These are phyloP conservation scores for Theretra japonica DNA, from an alignment of 2,888 invertebrate species.

Conservation along the genomic window DNA sequence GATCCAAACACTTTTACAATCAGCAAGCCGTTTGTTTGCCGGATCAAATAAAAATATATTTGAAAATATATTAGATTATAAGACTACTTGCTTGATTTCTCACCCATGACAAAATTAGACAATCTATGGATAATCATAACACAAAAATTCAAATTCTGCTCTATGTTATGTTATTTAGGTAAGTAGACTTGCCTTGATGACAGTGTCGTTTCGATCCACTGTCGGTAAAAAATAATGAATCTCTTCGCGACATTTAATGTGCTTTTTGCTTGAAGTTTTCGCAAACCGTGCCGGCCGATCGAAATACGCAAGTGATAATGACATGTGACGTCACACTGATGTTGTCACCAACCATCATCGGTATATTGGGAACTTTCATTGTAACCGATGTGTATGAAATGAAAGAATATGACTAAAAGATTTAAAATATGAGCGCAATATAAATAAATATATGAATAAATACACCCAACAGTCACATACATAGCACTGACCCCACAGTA, in stretches of 20 bases:
- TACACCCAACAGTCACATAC: too few species aligned
- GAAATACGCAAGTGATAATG: background rate
- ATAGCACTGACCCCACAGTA: too few species aligned
- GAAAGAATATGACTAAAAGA: background rate
- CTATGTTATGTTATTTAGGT: background rate
- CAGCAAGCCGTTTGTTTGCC: too few species aligned
- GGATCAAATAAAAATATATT: too few species aligned
- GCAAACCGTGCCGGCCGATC: constrained; percentile 7
- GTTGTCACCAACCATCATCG: background rate
- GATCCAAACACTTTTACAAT: too few species aligned
- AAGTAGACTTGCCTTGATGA: background rate
- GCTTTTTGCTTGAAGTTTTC: constrained; percentile 9
- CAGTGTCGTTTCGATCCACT: background rate
- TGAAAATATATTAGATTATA: too few species aligned
- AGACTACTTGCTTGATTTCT: too few species aligned
- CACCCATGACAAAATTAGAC: too few species aligned
- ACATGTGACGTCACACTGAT: background rate
- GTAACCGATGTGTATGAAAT: background rate
- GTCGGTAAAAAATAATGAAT: constrained; percentile 13
- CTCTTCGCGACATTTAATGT: constrained; percentile 3
- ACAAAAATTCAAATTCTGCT: too few species aligned
- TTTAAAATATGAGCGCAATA: too few species aligned
- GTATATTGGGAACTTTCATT: background rate
- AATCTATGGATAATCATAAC: too few species aligned
- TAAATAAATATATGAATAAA: too few species aligned